phyloP scores from a whole-genome alignment of 1,140 invertebrate species.

The Pantala flavescens region DNA sequence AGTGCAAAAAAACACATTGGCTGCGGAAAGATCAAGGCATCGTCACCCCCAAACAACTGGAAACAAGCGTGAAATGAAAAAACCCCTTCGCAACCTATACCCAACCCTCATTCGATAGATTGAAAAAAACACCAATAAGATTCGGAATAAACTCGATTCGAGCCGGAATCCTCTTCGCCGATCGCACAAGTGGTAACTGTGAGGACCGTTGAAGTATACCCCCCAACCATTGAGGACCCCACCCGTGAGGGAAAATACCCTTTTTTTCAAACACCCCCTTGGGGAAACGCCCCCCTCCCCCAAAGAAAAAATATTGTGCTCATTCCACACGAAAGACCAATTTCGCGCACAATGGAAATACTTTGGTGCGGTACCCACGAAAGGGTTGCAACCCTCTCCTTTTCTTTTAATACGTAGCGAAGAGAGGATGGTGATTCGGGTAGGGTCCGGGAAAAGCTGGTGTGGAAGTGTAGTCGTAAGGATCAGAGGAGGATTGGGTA shows the following conservation, averaged over 20 bases:
- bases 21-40: too few relatives aligned
- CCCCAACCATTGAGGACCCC: background rate
- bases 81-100: too few relatives aligned
- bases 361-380: background rate
- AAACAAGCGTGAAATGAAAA: too few relatives aligned
- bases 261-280: background rate
- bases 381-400: background rate
- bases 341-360: background rate
- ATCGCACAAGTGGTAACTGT: background rate
- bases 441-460: background rate
- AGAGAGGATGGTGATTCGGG: background rate
- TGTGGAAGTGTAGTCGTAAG: too few relatives aligned
- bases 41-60: too few relatives aligned
- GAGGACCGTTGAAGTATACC: background rate
- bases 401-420: background rate
- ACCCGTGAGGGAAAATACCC: too few relatives aligned
- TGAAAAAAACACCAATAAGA: too few relatives aligned
- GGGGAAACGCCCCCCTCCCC: background rate
- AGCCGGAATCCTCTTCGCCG: too few relatives aligned
- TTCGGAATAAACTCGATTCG: too few relatives aligned
- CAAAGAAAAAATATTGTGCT: background rate
- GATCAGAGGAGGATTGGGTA: too few relatives aligned
- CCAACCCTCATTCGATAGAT: too few relatives aligned
- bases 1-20: too few relatives aligned
- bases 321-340: conserved; percentile 4